Evolutionary conservation across 2,888 invertebrate species (phyloP), one percentile per base, ranked within the genome.

Genomic region (Meloe dianella): DNA sequence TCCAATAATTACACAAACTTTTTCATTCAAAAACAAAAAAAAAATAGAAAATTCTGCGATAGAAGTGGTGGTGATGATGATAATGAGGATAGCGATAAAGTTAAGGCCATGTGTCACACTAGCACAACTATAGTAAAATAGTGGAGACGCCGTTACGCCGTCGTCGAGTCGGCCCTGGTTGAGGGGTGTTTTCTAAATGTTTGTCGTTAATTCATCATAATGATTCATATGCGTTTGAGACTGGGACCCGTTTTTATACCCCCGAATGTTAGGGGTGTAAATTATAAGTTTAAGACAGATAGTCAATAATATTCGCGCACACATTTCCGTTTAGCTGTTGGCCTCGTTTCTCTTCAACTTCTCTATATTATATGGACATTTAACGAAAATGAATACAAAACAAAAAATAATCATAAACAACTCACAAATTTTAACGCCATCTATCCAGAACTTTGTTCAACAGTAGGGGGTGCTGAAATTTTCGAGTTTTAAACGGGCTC

Each of bases 161-260:
- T 67, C 71, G 74, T 71, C 73, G 74, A 70, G 71, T 71, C 72
- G 75, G 74, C 71, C 71, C 71, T 74, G 73, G 71, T 72, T 76
- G 79, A 81, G 83, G 83, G 83, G 82, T 82, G 82, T 84, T 83
- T 83, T 83, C 82, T 83, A 82, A 83, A 83, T 82, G 83, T 83
- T 84, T 82, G 83, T 83, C 83, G 83, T 83, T 84, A 84, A 84
- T 84, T 84, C 84, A 84, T 84, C 84, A 84, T 83, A 83, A 84
- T 84, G 84, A 84, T 84, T 84, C 83, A 84, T 84, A 84, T 82
- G 82, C 83, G 83, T 83, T 83, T 79, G 82, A 82, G 83, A 81
- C 82, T 78, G 82, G 82, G 81, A 82, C 80, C 79, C 82, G 82
- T 82, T 84, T 82, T 84, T 82, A 82, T 81, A 82, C 82, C 80